Base-by-base conservation (phyloP, 2,113 vertebrate genomes). In the Plecturocebus donacophilus region DNA sequence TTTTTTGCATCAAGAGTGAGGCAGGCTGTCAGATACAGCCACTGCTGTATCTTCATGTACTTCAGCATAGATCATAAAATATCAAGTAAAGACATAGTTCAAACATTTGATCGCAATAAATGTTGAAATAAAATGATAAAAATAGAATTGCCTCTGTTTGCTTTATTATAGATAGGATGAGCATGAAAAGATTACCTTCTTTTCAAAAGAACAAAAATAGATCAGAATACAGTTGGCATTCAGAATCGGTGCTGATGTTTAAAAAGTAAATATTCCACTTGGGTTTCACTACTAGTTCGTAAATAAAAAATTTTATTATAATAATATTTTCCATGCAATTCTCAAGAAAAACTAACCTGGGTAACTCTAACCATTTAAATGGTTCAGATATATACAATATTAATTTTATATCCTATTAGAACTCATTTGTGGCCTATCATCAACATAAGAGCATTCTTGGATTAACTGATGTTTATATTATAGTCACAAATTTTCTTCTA, bases 1-100 rank as follows among this genome's bases (percentile, higher is more conserved):
- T 98, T 89, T 98, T 97, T 93, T 97, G 70, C 25, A 30, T 70
- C 90, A 98, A 93, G 66, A 91, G 98, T 98, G 97, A 98, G 76
- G 91, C 89, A 96, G 73, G 52, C 87, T 97, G 94, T 98, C 95
- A 98, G 98, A 98, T 98, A 96, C 97, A 98, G 90, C 45, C 90
- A 96, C 97, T 98, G 92, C 92, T 98, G 98, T n/a, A n/a, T n/a
- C n/a, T n/a, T 97, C 94, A 98, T 98, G 98, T 99, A 98, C 96
- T 97, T 95, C 96, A 56, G 32, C 87, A 98, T 98, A 98, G 97
- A 98, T 98, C 97, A 98, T 98, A 94, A 99, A 98, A 98, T 97
- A 98, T 40, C 96, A 98, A 97, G 80, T 93, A 30, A 38, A 96
- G 87, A 94, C 94, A 95, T 93, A 71, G 81, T 94, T 96, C 92